These are phyloP conservation scores for Saccopteryx leptura DNA, from an alignment of 2,113 vertebrate species.

Conservation along the genomic window DNA sequence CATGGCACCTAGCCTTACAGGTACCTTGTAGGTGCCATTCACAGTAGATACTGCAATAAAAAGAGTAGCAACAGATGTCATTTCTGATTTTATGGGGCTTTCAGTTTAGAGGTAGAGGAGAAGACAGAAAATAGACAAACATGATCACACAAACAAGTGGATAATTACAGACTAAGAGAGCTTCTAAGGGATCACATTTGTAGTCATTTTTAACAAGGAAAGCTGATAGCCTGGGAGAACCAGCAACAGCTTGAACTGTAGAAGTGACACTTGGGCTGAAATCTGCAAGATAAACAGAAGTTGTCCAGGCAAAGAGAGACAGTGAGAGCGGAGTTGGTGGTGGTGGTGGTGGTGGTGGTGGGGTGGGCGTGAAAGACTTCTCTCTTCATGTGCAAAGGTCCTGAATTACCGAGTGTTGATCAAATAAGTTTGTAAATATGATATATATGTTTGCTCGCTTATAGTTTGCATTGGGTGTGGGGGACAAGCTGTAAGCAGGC, in stretches of 20 bases:
- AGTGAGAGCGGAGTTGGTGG: background rate
- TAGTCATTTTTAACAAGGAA: slow-evolving; percentile 24
- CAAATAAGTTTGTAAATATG: too few relatives aligned
- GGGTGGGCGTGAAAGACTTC: background rate
- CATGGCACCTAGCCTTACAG: background rate
- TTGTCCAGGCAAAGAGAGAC: background rate
- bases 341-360: background rate
- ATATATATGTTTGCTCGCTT: too few relatives aligned
- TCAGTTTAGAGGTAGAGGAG: background rate
- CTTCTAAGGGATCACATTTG: background rate
- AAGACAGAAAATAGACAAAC: background rate
- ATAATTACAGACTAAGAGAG: background rate
- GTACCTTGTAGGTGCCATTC: background rate
- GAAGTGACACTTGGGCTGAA: background rate
- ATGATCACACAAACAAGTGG: background rate
- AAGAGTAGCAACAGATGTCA: background rate
- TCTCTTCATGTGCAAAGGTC: background rate
- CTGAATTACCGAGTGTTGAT: background rate
- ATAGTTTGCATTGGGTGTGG: too few relatives aligned
- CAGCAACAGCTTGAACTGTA: too few relatives aligned
- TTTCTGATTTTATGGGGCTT: background rate
- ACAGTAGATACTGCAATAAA: background rate
- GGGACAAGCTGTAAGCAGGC: too few relatives aligned
- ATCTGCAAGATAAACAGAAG: background rate
- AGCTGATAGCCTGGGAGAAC: background rate